A percentile compares a stretch with the other conserved stretches of the same genome.
Evolutionary conservation across 2,888 invertebrate species (phyloP).

Genomic region (Pachymerium ferrugineum): DNA sequence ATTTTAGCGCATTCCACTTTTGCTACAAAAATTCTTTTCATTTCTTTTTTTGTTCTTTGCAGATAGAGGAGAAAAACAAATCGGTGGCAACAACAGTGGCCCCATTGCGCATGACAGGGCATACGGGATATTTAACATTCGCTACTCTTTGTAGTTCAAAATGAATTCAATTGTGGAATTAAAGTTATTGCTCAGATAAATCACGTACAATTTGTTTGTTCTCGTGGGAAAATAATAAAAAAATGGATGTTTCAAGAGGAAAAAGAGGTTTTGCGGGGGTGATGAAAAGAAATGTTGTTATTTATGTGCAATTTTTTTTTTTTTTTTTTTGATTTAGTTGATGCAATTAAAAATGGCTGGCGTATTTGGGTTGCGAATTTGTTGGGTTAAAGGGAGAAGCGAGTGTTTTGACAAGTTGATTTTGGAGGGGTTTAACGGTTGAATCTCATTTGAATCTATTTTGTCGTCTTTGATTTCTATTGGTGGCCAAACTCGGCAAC

Average conservation of each 20-base stretch:
- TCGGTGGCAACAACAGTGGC: constrained; percentile 63
- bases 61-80: no score
- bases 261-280: neutral
- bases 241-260: neutral
- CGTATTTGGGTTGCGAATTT: no score
- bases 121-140: constrained; percentile 93
- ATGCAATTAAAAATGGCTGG: no score
- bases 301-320: neutral
- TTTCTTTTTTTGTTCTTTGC: neutral
- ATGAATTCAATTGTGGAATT: constrained; percentile 48
- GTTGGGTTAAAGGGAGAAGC: no score
- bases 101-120: constrained; percentile 73
- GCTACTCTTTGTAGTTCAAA: constrained; percentile 60
- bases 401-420: no score
- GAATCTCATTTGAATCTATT: no score
- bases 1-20: neutral
- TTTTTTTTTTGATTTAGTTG: neutral
- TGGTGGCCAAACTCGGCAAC: no score
- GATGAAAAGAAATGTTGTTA: neutral
- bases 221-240: constrained; percentile 47
- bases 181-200: constrained; percentile 5
- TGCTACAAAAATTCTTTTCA: neutral
- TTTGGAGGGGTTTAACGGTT: no score
- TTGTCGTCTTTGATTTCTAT: no score
- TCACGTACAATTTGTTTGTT: neutral